These are phyloP conservation scores for Vesta saturnalis DNA, from an alignment of 2,888 invertebrate genomes.

Conservation along the genomic window DNA sequence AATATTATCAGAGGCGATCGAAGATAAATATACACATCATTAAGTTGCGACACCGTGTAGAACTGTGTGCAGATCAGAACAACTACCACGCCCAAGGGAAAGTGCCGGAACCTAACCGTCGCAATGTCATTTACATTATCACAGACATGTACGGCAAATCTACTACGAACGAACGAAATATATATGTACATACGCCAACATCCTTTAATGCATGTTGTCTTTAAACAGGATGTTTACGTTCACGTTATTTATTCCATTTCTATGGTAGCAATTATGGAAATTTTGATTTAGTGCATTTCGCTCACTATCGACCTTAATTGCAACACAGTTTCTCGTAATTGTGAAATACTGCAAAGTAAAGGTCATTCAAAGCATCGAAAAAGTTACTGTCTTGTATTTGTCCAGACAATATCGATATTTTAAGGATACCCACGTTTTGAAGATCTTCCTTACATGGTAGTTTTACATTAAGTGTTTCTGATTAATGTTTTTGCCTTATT, in stretches of 20 bases:
- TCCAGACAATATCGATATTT: not conserved
- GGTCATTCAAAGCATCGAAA: slow-evolving; percentile 4
- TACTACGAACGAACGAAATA: slow-evolving; percentile 18
- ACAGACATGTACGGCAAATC: slow-evolving; percentile 31
- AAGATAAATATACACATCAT: slow-evolving; percentile 45
- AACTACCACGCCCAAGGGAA: slow-evolving; percentile 47
- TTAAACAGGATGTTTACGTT: slow-evolving; percentile 21
- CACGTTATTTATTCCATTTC: slow-evolving; percentile 8
- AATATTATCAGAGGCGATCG: slow-evolving; percentile 45
- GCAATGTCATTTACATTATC: slow-evolving; percentile 47
- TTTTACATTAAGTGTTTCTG: slow-evolving; percentile 1
- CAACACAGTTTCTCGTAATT: not conserved
- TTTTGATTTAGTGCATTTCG: slow-evolving; percentile 4
- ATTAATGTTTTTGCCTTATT: not conserved
- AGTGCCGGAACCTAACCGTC: slow-evolving; percentile 45
- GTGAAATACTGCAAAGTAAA: slow-evolving; percentile 3
- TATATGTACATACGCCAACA: slow-evolving; percentile 17
- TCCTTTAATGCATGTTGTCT: slow-evolving; percentile 13
- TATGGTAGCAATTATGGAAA: slow-evolving; percentile 11
- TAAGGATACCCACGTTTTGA: not conserved
- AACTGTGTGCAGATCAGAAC: slow-evolving; percentile 23
- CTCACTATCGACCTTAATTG: not conserved
- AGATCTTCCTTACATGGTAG: not conserved
- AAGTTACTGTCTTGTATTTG: not conserved
- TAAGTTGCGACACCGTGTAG: slow-evolving; percentile 40